Percentiles rank a stretch among this genome's conserved stretches.
These are phyloP conservation scores for Colistium nudipinnis DNA, from an alignment of 2,113 vertebrate genomes.

Conservation along the genomic window DNA sequence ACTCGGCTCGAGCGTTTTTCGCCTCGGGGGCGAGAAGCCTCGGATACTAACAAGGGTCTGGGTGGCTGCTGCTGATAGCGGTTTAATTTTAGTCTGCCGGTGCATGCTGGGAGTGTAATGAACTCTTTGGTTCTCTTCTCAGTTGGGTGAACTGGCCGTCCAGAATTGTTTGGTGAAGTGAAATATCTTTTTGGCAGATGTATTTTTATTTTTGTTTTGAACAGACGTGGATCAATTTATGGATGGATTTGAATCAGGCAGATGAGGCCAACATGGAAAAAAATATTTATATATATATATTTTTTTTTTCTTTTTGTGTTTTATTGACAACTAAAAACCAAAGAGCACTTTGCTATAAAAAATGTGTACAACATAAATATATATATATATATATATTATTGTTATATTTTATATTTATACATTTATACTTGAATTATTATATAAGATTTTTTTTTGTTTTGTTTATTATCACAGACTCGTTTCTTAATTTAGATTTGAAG, in stretches of 20 bases:
- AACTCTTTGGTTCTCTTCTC: slow-evolving; percentile 8
- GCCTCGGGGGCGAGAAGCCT: slow-evolving; percentile 47
- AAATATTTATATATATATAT: too few species aligned
- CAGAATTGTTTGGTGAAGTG: neutral
- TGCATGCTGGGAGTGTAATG: neutral
- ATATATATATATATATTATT: too few species aligned
- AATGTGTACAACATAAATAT: neutral
- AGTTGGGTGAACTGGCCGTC: too few species aligned
- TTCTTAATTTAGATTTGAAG: neutral
- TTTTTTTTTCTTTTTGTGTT: too few species aligned
- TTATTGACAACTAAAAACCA: neutral
- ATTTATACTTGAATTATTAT: too few species aligned
- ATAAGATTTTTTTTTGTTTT: too few species aligned
- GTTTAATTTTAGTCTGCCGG: slow-evolving; percentile 31
- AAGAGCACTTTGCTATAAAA: neutral
- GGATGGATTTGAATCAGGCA: neutral
- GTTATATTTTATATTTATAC: too few species aligned
- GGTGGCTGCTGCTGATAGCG: slow-evolving; percentile 44
- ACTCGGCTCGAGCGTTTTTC: slow-evolving; percentile 38
- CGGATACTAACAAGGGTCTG: slow-evolving; percentile 63
- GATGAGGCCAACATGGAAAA: too few species aligned
- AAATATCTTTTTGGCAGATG: neutral
- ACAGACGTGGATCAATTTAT: too few species aligned
- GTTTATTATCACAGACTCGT: too few species aligned
- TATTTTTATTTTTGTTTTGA: neutral